Base-by-base conservation (phyloP, 2,888 invertebrate genomes). In the Argyresthia goedartella region DNA sequence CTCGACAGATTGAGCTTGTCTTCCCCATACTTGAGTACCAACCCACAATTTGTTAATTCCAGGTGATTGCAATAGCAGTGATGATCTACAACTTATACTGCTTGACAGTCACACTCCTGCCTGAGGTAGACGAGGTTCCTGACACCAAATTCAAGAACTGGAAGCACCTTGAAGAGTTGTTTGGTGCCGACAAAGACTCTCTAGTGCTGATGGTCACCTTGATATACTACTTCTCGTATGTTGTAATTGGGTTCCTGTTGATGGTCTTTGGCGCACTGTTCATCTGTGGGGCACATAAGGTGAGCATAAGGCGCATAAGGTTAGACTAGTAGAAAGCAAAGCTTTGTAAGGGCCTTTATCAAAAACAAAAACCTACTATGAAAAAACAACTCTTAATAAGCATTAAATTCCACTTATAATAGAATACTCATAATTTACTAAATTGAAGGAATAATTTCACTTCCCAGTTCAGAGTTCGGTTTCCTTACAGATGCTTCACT, bases 261-360 rank as follows among this genome's bases (percentile, higher is more conserved):
- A 73, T 85, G 43, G 54, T 85, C 4, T 79, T 81, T 55, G 67
- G 71, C 45, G 61, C 72, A 4, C 57, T 81, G 52, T 74, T 77
- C 53, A 77, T 79, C 0, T 74, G 78, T 59, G 85, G 85, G 52
- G 80, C 79, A 55, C 76, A 78, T 60, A 78, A 75, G 72, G 85
- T 84, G 60, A 62, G 65, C 58, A 25, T 6, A 56, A 13, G 45
- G 36, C 36, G 33, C 15, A 46, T 56, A 49, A 58, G 11, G 49
- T 53, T 44, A 61, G 2, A 4, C 3, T 25, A 25, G 25, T 25
- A 25, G 25, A 25, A 2, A 25, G 25, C 25, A n/a, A n/a, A n/a
- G n/a, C n/a, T n/a, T n/a, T n/a, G n/a, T n/a, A n/a, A n/a, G n/a
- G n/a, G n/a, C n/a, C n/a, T n/a, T n/a, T n/a, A n/a, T n/a, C n/a